Evolutionary conservation across 2,113 vertebrate genomes (phyloP), one percentile per base, ranked within the genome.

Genomic region (Plestiodon gilberti): DNA sequence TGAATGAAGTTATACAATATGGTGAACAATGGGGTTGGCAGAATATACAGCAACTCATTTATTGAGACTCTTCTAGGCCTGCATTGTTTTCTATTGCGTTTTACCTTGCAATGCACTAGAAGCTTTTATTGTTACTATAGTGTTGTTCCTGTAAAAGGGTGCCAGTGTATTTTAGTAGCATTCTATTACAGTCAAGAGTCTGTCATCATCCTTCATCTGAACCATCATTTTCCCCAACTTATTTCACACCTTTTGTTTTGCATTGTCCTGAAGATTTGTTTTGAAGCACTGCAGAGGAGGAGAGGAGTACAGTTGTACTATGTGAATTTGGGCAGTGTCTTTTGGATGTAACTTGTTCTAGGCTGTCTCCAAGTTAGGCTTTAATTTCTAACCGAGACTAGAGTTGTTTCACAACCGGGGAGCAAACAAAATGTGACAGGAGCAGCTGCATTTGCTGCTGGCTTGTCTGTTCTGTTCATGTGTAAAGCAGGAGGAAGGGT

Each of bases 21-120:
- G 79, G 65, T 57, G 85, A 91, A 93, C 86, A 83, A 81, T 82
- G 55, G 23, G n/a, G 83, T 90, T 90, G 75, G 48, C 28, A 88
- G 85, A 70, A 61, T 88, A 33, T 35, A 65, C n/a, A 57, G 80
- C 82, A 80, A 62, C 80, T 89, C 3, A 13, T 92, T 90, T 83
- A 86, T 82, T 80, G 38, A 8, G 73, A 35, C 14, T 43, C 64
- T 81, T 79, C 4, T 13, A 73, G 62, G 71, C 65, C 38, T 20
- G 4, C 18, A 52, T 2, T 67, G 14, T 78, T 91, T 91, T 93
- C 79, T 64, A 0, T 91, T 90, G 35, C 25, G 74, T 84, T 90
- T 91, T 82, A 69, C 48, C 70, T 87, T 28, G 0, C 0, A 1
- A 82, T 83, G 38, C 73, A 78, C 2, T 85, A 78, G 22, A 35